These are phyloP conservation scores for Dendroctonus ponderosae DNA, from an alignment of 1,140 invertebrate genomes.

Conservation along the genomic window DNA sequence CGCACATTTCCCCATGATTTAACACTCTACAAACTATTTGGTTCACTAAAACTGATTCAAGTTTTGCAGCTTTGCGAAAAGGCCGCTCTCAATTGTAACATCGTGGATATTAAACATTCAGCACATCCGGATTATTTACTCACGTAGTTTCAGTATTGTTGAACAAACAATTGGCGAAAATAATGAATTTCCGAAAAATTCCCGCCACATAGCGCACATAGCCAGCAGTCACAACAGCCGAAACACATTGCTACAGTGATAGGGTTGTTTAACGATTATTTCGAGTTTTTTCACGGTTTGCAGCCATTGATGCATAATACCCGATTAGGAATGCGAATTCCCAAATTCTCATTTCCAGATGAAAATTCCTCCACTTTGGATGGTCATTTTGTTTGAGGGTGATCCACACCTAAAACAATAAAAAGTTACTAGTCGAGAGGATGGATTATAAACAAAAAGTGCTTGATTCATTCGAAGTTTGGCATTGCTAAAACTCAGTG, in stretches of 20 bases:
- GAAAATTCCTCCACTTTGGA: too few relatives aligned
- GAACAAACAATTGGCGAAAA: background rate
- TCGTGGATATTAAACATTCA: background rate
- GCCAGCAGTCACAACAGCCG: background rate
- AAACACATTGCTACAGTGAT: constrained; percentile 1
- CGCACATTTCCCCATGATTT: background rate
- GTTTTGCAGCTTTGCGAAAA: background rate
- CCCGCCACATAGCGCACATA: background rate
- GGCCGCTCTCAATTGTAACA: background rate
- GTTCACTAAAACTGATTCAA: constrained; percentile 1
- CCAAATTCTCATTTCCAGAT: background rate
- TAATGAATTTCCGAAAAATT: constrained; percentile 6
- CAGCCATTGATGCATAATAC: constrained; percentile 5
- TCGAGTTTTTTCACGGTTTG: constrained; percentile 8
- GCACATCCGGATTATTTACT: too few relatives aligned
- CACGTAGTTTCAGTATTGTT: too few relatives aligned
- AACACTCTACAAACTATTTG: background rate
- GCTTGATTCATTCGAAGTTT: too few relatives aligned
- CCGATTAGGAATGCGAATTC: constrained; percentile 5
- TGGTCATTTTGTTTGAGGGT: too few relatives aligned
- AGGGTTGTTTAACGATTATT: constrained; percentile 4
- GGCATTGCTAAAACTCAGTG: too few relatives aligned
- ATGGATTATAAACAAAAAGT: too few relatives aligned
- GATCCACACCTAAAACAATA: too few relatives aligned
- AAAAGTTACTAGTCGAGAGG: too few relatives aligned